Conservation (phyloP, 2,113 vertebrate species). For the Labeo catla region DNA sequence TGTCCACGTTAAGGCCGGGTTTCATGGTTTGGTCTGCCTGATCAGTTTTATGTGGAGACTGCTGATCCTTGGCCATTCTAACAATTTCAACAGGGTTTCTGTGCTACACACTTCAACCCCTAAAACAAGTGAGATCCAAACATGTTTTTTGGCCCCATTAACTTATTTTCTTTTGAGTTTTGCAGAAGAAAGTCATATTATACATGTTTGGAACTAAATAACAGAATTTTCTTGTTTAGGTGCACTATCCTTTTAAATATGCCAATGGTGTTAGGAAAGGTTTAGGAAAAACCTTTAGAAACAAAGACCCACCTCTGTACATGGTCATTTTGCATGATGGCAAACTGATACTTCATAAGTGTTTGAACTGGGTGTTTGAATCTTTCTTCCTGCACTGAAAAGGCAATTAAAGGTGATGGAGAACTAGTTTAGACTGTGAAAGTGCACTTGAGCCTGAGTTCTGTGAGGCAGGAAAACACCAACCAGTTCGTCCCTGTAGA, state of each 20-base stretch:
- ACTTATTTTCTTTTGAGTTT: not conserved
- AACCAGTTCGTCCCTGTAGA: conserved; percentile 36
- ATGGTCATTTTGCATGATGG: not conserved
- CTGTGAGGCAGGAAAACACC: conserved; percentile 16
- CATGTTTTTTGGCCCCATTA: not conserved
- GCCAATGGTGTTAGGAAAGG: not conserved
- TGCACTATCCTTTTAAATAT: not conserved
- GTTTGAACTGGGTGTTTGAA: not conserved
- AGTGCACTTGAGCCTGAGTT: not conserved
- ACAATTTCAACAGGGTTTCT: no score
- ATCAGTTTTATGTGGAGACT: no score
- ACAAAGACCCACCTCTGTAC: not conserved
- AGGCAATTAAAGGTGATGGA: conserved; percentile 9
- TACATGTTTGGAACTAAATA: not conserved
- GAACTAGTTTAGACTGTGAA: not conserved
- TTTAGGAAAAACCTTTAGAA: not conserved
- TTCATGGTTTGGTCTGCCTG: no score
- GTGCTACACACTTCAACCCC: no score
- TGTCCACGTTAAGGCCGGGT: no score
- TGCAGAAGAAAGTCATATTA: not conserved
- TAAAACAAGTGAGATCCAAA: no score
- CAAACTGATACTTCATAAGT: not conserved
- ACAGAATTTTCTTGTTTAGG: not conserved
- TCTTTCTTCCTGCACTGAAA: not conserved
- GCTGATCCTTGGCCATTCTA: no score